A percentile compares a stretch with the other conserved stretches of the same genome.
Conservation (phyloP, 2,113 vertebrate genomes). For the Notothenia coriiceps region DNA sequence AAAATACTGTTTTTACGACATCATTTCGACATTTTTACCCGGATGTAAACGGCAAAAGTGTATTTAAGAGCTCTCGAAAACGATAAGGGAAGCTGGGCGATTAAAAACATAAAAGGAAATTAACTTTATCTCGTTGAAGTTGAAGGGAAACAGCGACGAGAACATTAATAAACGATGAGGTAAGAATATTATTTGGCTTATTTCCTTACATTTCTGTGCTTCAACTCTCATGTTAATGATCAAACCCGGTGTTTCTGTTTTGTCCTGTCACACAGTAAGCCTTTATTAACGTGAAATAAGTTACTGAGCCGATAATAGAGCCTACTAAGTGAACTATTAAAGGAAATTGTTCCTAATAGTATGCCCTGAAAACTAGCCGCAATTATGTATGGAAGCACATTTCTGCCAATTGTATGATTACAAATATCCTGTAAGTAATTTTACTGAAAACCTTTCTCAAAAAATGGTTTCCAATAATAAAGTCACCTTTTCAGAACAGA, state of each 20-base stretch:
- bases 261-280: no score
- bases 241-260: neutral
- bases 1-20: neutral
- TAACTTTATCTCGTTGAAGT: neutral
- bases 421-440: no score
- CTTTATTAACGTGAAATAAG: neutral
- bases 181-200: neutral
- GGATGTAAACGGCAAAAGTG: neutral
- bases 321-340: neutral
- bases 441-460: no score
- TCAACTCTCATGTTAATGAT: neutral
- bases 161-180: slow-evolving; percentile 40
- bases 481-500: no score
- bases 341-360: neutral
- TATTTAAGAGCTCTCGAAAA: no score
- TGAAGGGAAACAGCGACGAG: neutral
- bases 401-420: no score
- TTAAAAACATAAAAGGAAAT: neutral
- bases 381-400: no score
- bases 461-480: no score
- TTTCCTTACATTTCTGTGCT: neutral
- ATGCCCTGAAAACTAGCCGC: no score
- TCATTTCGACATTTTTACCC: rapidly evolving
- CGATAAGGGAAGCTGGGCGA: slow-evolving; percentile 1
- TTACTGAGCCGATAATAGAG: neutral